Conservation (phyloP, 2,113 vertebrate species). For the Chloropsis cyanopogon region DNA sequence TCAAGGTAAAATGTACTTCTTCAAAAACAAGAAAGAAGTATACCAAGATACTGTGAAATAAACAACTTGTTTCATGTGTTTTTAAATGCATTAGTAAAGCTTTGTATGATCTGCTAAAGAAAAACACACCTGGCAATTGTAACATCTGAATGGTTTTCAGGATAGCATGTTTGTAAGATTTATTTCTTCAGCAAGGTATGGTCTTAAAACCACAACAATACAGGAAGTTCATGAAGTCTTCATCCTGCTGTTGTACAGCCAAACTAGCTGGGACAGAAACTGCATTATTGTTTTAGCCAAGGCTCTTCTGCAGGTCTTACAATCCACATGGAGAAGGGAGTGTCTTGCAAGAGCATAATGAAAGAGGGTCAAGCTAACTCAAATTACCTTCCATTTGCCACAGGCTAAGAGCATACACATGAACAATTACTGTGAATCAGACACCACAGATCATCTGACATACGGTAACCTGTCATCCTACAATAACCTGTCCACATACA, state of each 20-base stretch:
- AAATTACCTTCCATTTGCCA: conserved; percentile 61
- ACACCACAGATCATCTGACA: conserved; percentile 63
- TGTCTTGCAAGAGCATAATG: conserved; percentile 6
- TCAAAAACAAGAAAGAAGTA: neutral
- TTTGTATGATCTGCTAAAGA: neutral
- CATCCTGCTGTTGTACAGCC: neutral
- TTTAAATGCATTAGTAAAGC: neutral
- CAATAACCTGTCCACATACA: conserved; percentile 28
- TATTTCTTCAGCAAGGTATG: neutral
- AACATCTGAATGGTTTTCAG: neutral
- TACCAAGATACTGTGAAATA: neutral
- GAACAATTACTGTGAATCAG: conserved; percentile 58
- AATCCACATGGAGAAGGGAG: conserved; percentile 32
- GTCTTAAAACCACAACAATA: neutral
- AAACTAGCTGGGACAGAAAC: conserved; percentile 20
- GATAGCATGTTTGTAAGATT: neutral
- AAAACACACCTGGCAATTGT: neutral
- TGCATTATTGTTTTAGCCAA: neutral
- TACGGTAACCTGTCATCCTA: conserved; percentile 43
- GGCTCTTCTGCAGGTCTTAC: conserved; percentile 11
- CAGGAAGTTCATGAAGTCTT: neutral
- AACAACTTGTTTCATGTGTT: neutral
- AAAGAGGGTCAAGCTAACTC: conserved; percentile 58
- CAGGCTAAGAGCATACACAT: conserved; percentile 40
- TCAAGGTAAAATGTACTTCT: neutral